phyloP scores from a whole-genome alignment of 2,113 vertebrate species.

The Leptocoma aspasia region DNA sequence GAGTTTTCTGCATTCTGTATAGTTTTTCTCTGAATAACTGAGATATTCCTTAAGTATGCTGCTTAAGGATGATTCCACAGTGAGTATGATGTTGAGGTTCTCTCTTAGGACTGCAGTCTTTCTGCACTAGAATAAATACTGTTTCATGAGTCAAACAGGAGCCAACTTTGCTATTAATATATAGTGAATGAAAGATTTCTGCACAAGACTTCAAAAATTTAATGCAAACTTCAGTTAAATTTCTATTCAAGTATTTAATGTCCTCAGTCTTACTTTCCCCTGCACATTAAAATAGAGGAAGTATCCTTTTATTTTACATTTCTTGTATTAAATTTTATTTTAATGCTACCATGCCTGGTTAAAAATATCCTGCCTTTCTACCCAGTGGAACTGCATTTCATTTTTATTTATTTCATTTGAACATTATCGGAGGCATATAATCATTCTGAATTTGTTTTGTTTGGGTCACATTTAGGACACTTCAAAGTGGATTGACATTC shows the following conservation, averaged over 20 bases:
- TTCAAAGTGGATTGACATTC: neutral
- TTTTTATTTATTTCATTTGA: neutral
- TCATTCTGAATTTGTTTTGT: neutral
- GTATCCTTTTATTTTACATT: neutral
- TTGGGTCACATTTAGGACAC: neutral
- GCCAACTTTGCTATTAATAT: neutral
- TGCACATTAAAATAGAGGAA: neutral
- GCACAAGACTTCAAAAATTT: neutral
- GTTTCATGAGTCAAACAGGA: neutral
- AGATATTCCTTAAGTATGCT: neutral
- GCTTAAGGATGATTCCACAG: neutral
- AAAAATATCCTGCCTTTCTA: neutral
- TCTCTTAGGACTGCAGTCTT: neutral
- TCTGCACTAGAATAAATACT: neutral
- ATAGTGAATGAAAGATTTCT: neutral
- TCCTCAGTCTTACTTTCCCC: neutral
- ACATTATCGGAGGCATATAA: neutral
- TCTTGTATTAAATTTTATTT: neutral
- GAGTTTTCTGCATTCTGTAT: neutral
- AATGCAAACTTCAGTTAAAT: neutral
- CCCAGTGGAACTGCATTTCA: neutral
- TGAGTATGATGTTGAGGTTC: neutral
- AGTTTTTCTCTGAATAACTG: neutral
- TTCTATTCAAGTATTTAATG: neutral
- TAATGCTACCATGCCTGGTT: neutral